Evolutionary conservation across 2,797 vertebrate genomes (phyloP).

Genomic region (Malacoctenus gilli): DNA sequence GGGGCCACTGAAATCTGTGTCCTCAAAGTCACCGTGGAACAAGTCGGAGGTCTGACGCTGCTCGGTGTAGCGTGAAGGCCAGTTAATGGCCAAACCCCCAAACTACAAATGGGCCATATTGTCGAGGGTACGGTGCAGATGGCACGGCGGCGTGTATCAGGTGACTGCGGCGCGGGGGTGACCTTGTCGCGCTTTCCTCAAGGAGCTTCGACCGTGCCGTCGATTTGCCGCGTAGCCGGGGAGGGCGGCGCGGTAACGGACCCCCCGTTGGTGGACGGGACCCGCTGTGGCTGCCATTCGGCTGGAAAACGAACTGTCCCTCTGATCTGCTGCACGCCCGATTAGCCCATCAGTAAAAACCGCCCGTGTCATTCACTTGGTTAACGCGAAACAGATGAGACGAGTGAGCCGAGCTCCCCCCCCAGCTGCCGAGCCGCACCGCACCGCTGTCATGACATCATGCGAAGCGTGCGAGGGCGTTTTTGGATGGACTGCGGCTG

Average conservation of each 20-base stretch:
- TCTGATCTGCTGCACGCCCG: too few species aligned
- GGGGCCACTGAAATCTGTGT: slow-evolving; percentile 20
- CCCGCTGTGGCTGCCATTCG: neutral
- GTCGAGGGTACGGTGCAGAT: neutral
- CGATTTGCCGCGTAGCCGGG: neutral
- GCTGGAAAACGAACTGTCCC: neutral
- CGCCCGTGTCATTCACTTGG: neutral
- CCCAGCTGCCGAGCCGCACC: too few species aligned
- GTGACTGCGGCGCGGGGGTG: neutral
- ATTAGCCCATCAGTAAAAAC: too few species aligned
- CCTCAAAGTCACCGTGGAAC: neutral
- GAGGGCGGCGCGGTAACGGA: too few species aligned
- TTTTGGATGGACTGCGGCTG: neutral
- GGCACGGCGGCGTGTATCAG: neutral
- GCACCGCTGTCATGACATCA: slow-evolving; percentile 1
- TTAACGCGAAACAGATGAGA: neutral
- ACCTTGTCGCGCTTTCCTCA: slow-evolving; percentile 2
- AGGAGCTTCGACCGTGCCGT: neutral
- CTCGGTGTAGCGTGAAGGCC: neutral
- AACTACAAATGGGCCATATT: neutral
- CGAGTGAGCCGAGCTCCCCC: neutral
- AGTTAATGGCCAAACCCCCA: slow-evolving; percentile 13
- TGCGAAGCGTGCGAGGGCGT: neutral
- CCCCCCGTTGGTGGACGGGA: neutral
- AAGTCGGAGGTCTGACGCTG: neutral